phyloP scores from a whole-genome alignment of 2,797 vertebrate genomes.

The Ptychobarbus kaznakovi region DNA sequence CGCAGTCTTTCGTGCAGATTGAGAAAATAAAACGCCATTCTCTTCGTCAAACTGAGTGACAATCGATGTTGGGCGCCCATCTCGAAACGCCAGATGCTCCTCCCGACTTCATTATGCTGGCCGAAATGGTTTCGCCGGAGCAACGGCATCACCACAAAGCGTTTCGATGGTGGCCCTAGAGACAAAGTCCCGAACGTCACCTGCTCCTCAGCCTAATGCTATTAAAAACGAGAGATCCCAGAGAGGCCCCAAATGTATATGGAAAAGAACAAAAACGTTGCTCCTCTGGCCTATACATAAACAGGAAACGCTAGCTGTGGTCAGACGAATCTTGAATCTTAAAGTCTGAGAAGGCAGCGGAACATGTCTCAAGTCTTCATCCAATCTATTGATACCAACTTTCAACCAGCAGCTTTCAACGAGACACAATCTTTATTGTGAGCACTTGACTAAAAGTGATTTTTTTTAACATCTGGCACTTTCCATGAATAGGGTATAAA shows the following conservation, averaged over 20 bases:
- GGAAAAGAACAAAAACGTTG: constrained; percentile 51
- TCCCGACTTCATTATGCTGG: constrained; percentile 80
- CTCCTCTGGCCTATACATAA: constrained; percentile 36
- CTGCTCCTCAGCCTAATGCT: constrained; percentile 61
- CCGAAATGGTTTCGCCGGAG: constrained; percentile 75
- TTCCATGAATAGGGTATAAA: not conserved
- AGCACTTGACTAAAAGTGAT: not conserved
- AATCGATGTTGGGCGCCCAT: constrained; percentile 71
- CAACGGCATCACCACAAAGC: constrained; percentile 81
- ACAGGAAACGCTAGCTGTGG: constrained; percentile 57
- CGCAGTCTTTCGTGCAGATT: constrained; percentile 80
- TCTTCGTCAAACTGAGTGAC: constrained; percentile 74
- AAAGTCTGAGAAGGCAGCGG: constrained; percentile 22
- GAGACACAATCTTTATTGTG: not conserved
- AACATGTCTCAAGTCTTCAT: not conserved
- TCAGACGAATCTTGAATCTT: constrained; percentile 48
- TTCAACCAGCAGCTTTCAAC: not conserved
- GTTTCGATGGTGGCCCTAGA: constrained; percentile 69
- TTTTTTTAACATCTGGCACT: not conserved
- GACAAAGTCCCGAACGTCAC: constrained; percentile 60
- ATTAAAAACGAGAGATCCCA: constrained; percentile 54
- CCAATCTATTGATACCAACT: not conserved
- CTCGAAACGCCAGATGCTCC: constrained; percentile 88
- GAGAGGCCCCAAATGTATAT: constrained; percentile 39
- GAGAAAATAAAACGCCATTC: constrained; percentile 78